A percentile compares a stretch with the other conserved stretches of the same genome.
Conservation (phyloP, 2,888 invertebrate genomes). For the Drosophila vallismaia region DNA sequence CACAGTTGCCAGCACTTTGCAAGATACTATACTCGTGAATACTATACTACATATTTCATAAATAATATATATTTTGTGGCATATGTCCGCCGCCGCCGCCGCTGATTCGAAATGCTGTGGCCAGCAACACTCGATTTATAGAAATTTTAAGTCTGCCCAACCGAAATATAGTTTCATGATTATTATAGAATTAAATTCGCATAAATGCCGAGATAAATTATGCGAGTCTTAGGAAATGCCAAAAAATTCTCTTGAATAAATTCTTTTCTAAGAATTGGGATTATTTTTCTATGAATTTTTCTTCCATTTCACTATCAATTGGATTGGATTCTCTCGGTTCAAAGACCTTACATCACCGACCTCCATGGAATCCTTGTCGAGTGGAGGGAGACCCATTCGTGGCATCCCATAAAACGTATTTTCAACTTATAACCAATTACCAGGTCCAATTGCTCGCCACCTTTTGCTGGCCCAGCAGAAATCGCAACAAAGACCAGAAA, state of each 20-base stretch:
- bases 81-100: constrained; percentile 1
- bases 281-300: background rate
- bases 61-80: constrained; percentile 29
- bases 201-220: constrained; percentile 42
- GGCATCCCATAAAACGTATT: constrained; percentile 28
- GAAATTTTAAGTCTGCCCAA: constrained; percentile 24
- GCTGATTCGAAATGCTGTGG: constrained; percentile 23
- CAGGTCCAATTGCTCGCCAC: constrained; percentile 38
- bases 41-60: constrained; percentile 8
- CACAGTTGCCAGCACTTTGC: constrained; percentile 40
- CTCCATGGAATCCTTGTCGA: constrained; percentile 8
- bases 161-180: constrained; percentile 40
- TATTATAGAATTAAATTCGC: constrained; percentile 41
- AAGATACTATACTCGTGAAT: constrained; percentile 4
- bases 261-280: background rate
- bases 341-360: constrained; percentile 27
- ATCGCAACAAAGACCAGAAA: constrained; percentile 33
- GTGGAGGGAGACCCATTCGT: background rate
- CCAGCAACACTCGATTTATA: constrained; percentile 29
- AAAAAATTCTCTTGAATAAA: background rate
- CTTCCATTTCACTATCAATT: constrained; percentile 1
- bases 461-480: constrained; percentile 23
- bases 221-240: constrained; percentile 19
- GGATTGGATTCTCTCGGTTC: constrained; percentile 21
- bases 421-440: constrained; percentile 52